Evolutionary conservation across 2,888 invertebrate species (phyloP).

Genomic region (Thyatira batis): DNA sequence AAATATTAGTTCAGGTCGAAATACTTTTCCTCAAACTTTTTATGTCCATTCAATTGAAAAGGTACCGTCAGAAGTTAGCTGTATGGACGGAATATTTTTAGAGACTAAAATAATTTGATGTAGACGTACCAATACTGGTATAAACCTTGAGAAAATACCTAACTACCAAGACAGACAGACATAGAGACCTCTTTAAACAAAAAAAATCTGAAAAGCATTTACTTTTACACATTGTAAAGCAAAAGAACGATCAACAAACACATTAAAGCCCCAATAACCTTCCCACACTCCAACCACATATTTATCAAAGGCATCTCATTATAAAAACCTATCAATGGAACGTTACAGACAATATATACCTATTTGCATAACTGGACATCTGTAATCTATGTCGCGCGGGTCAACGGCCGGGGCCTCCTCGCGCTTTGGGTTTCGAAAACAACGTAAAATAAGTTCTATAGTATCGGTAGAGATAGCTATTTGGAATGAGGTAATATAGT

Average conservation of each 20-base stretch:
- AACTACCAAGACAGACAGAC: too few relatives aligned
- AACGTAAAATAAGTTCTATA: not conserved
- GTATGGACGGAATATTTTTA: not conserved
- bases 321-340: too few relatives aligned
- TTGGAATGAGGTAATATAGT: not conserved
- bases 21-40: not conserved
- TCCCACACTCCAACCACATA: too few relatives aligned
- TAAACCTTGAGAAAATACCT: too few relatives aligned
- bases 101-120: too few relatives aligned
- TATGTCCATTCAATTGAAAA: not conserved
- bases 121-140: too few relatives aligned
- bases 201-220: too few relatives aligned
- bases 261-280: too few relatives aligned
- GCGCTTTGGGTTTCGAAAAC: constrained; percentile 39
- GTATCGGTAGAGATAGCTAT: not conserved
- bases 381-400: constrained; percentile 49
- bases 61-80: not conserved
- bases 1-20: not conserved
- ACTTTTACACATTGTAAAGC: too few relatives aligned
- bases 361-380: constrained; percentile 34
- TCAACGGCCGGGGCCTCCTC: constrained; percentile 60
- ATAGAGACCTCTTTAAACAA: too few relatives aligned
- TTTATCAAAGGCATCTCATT: too few relatives aligned
- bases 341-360: constrained; percentile 7
- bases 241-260: too few relatives aligned